These are phyloP conservation scores for Lagorchestes hirsutus DNA, from an alignment of 2,797 vertebrate species.

Conservation along the genomic window DNA sequence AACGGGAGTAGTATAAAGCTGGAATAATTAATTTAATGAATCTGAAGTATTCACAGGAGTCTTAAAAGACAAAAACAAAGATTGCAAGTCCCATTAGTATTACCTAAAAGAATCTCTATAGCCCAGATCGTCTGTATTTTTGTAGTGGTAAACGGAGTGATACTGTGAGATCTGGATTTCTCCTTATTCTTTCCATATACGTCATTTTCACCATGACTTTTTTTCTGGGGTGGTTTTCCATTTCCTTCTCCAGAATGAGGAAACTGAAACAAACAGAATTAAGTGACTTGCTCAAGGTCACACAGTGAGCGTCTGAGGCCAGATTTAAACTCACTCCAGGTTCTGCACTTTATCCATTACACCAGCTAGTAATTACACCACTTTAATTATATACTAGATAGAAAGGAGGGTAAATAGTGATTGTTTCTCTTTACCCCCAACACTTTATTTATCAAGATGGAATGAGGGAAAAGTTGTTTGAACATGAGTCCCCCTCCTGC, in stretches of 20 bases:
- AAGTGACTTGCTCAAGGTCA: neutral
- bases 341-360: neutral
- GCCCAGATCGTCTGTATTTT: constrained; percentile 15
- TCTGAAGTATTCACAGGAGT: constrained; percentile 16
- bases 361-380: neutral
- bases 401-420: constrained; percentile 52
- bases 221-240: neutral
- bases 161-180: neutral
- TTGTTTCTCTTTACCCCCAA: constrained; percentile 78
- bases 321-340: neutral
- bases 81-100: neutral
- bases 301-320: neutral
- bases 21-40: constrained; percentile 14
- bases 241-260: neutral
- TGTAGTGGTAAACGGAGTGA: neutral
- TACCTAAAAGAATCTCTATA: neutral
- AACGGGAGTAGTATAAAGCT: neutral
- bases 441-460: constrained; percentile 76
- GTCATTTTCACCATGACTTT: neutral
- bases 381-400: neutral
- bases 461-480: constrained; percentile 71
- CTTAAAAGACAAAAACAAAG: constrained; percentile 1
- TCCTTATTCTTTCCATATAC: neutral
- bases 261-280: neutral
- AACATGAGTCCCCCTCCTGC: constrained; percentile 52